phyloP scores from a whole-genome alignment of 2,888 invertebrate genomes.

The Xanthostigma xanthostigma region DNA sequence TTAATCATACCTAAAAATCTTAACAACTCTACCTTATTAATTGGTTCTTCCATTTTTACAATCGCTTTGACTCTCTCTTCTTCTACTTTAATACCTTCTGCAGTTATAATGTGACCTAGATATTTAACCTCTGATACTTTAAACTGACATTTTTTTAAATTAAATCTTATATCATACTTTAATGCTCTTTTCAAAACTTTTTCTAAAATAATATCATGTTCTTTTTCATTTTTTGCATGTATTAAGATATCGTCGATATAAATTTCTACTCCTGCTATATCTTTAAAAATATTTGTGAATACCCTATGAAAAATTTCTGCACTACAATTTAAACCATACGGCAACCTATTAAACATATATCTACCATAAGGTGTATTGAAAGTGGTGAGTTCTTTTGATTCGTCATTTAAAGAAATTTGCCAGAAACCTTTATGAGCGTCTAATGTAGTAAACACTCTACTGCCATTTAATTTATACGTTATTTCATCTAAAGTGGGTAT shows the following conservation, averaged over 20 bases:
- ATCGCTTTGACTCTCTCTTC: constrained; percentile 9
- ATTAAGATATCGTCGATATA: constrained; percentile 14
- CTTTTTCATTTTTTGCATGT: constrained; percentile 6
- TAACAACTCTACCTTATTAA: constrained; percentile 6
- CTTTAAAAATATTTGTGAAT: constrained; percentile 6
- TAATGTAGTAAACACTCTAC: neutral
- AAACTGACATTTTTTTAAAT: too few species aligned
- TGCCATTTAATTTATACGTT: neutral
- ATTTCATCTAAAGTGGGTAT: neutral
- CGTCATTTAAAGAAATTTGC: neutral
- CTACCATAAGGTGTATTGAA: neutral
- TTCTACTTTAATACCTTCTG: constrained; percentile 6
- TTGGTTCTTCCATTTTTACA: constrained; percentile 8
- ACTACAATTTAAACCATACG: constrained; percentile 5
- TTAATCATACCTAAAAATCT: constrained; percentile 9
- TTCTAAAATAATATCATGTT: constrained; percentile 11
- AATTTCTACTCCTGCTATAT: constrained; percentile 9
- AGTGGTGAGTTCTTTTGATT: neutral
- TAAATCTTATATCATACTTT: constrained; percentile 5
- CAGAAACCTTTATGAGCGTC: neutral
- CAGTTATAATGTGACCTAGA: constrained; percentile 8
- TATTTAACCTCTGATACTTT: too few species aligned
- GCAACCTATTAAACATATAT: constrained; percentile 7
- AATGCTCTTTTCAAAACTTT: constrained; percentile 11
- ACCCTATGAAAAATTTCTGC: constrained; percentile 8